Evolutionary conservation across 2,113 vertebrate species (phyloP).

Genomic region (Scartelaos histophorus): DNA sequence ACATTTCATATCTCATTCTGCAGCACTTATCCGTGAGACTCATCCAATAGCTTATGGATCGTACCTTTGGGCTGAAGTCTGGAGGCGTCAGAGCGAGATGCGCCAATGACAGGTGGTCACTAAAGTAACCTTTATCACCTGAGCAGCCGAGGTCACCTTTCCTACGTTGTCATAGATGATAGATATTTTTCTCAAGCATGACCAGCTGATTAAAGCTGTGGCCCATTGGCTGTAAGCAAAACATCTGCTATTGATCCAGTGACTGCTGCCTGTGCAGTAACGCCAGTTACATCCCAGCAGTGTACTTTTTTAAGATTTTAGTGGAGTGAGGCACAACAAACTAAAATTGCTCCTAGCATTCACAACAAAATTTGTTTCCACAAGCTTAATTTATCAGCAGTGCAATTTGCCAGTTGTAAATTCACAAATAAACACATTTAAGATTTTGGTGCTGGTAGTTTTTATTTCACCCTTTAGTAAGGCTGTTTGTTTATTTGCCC

Average conservation of each 20-base stretch:
- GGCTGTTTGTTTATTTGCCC: not conserved
- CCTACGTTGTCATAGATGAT: constrained; percentile 63
- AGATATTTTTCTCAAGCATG: constrained; percentile 47
- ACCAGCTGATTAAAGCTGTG: constrained; percentile 50
- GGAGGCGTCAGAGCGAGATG: constrained; percentile 57
- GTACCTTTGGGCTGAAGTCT: constrained; percentile 52
- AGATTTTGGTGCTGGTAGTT: not conserved
- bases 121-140: constrained; percentile 70
- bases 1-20: constrained; percentile 61
- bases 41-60: constrained; percentile 64
- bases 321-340: not conserved
- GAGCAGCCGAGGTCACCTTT: constrained; percentile 62
- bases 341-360: not conserved
- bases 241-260: constrained; percentile 49
- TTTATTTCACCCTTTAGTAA: not conserved
- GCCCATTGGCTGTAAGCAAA: constrained; percentile 59
- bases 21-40: constrained; percentile 58
- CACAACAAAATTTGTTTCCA: not conserved
- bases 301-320: not conserved
- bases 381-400: not conserved
- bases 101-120: constrained; percentile 65
- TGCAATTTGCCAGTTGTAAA: not conserved
- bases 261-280: constrained; percentile 26
- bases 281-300: constrained; percentile 2
- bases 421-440: no score